Evolutionary conservation across 2,888 invertebrate genomes (phyloP).

Genomic region (Iphiclides podalirius): DNA sequence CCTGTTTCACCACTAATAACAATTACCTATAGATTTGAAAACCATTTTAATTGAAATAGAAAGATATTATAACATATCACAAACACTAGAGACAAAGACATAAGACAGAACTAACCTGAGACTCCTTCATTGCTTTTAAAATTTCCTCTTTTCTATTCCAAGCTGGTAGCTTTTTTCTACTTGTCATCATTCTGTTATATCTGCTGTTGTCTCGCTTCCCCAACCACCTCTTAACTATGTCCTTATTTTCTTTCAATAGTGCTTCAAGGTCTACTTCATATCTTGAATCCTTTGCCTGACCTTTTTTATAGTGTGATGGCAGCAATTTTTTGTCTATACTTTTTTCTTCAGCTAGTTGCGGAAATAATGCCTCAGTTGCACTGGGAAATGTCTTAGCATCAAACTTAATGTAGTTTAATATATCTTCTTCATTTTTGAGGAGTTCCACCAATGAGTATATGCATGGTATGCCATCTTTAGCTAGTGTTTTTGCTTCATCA

Average conservation of each 20-base stretch:
- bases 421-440: conserved; percentile 84
- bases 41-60: neutral
- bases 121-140: conserved; percentile 81
- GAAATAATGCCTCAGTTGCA: conserved; percentile 80
- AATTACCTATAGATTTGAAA: conserved; percentile 65
- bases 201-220: conserved; percentile 81
- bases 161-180: conserved; percentile 84
- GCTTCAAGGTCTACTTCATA: conserved; percentile 72
- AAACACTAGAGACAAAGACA: neutral
- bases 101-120: conserved; percentile 64
- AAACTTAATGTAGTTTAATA: conserved; percentile 80
- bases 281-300: conserved; percentile 77
- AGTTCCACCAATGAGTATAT: conserved; percentile 86
- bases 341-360: conserved; percentile 73
- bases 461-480: conserved; percentile 85
- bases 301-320: conserved; percentile 84
- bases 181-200: conserved; percentile 83
- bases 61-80: neutral
- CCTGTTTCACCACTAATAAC: conserved; percentile 93
- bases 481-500: conserved; percentile 83
- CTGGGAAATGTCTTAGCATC: conserved; percentile 75
- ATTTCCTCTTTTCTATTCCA: conserved; percentile 86
- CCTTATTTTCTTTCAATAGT: conserved; percentile 80
- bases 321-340: conserved; percentile 43
- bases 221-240: conserved; percentile 81